phyloP scores from a whole-genome alignment of 2,888 invertebrate genomes.

The Campoplex capitator region DNA sequence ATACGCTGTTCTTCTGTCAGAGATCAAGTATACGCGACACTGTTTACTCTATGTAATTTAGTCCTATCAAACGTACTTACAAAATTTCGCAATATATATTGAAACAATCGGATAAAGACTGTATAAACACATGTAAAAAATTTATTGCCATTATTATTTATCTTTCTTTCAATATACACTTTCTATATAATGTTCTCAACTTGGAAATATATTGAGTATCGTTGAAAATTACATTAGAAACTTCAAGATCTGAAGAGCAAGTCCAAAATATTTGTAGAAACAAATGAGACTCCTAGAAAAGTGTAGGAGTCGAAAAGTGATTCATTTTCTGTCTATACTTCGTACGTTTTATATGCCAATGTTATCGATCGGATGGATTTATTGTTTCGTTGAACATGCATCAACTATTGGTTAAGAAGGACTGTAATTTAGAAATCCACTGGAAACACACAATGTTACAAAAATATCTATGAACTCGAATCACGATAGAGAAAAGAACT shows the following conservation, averaged over 20 bases:
- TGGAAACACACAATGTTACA: background rate
- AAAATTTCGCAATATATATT: background rate
- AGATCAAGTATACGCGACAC: constrained; percentile 30
- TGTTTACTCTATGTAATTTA: constrained; percentile 8
- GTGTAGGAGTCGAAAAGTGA: constrained; percentile 24
- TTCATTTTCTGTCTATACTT: constrained; percentile 41
- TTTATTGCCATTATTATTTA: background rate
- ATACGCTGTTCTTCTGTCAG: background rate
- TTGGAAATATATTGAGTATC: too few relatives aligned
- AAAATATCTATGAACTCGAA: too few relatives aligned
- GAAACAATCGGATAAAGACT: background rate
- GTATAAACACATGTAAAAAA: background rate
- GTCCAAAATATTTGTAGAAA: too few relatives aligned
- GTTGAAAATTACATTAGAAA: too few relatives aligned
- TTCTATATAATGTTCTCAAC: background rate
- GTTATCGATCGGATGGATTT: constrained; percentile 35
- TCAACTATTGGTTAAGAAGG: constrained; percentile 15
- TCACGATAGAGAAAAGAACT: background rate
- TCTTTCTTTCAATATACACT: background rate
- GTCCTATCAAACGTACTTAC: background rate
- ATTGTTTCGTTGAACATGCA: constrained; percentile 35
- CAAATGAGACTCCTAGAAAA: background rate
- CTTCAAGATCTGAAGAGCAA: too few relatives aligned
- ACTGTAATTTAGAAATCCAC: constrained; percentile 7
- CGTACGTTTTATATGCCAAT: constrained; percentile 2